Conservation (phyloP, 2,888 invertebrate species). For the Dicycla oo region DNA sequence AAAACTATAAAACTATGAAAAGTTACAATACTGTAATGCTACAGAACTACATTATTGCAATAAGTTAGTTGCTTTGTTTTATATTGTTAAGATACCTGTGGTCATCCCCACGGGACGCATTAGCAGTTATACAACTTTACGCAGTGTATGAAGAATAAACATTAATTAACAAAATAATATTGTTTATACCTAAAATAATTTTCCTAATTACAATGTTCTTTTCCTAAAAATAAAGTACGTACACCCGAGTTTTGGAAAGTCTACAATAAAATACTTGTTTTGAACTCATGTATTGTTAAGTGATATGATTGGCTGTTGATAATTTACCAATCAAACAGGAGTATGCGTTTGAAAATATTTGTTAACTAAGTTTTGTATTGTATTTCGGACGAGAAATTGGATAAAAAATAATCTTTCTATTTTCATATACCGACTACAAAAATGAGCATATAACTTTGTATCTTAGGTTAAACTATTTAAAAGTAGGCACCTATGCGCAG, state of each 20-base stretch:
- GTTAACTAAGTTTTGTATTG: no score
- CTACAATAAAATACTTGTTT: no score
- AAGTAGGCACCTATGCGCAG: background rate
- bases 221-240: background rate
- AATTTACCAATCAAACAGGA: no score
- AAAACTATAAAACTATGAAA: background rate
- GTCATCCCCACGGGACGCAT: slow-evolving; percentile 20
- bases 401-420: no score
- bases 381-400: no score
- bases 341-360: no score
- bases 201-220: background rate
- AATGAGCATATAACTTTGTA: background rate
- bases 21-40: slow-evolving; percentile 18
- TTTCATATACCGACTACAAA: background rate
- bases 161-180: background rate
- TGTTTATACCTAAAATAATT: background rate
- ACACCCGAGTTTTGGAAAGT: background rate
- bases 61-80: slow-evolving; percentile 23
- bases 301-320: no score
- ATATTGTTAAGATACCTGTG: slow-evolving; percentile 24
- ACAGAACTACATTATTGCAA: slow-evolving; percentile 7
- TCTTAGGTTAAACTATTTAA: background rate
- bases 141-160: background rate
- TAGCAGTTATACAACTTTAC: background rate
- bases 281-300: no score